Base-by-base conservation (phyloP, 1,140 invertebrate species). In the Pygmarrhopalites habei region DNA sequence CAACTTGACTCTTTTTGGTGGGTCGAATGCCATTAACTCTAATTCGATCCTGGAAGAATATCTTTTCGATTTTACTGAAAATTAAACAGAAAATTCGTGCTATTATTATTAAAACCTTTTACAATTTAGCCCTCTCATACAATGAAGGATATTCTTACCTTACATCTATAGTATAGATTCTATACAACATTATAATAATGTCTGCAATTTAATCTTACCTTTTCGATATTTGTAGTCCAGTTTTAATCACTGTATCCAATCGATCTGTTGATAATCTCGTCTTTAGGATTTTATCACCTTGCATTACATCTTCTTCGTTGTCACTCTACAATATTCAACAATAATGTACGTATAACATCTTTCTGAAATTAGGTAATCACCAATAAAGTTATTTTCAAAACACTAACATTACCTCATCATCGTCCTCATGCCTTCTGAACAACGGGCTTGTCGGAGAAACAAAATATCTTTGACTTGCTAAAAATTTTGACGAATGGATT, bases 1-100 rank as follows among this genome's bases (percentile, higher is more conserved):
- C 78, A 62, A 74, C 63, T 43, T 72, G 69, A 73, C 81, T 83
- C 73, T 86, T 87, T 72, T 86, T 87, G 12, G 77, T 44, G 4
- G 84, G 72, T 74, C 85, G 84, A 30, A 79, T 74, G 2, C 85
- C 84, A 77, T 87, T 86, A 1, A 86, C 59, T 72, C 83, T 78
- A 55, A 86, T 79, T 75, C 81, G 83, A 69, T 80, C 83, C 65
- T 83, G 82, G 74, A 84, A 86, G 72, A 86, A 85, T 28, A 79
- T 69, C 57, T 77, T 75, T 73, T 86, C 85, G 41, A 85, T 74
- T 81, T 85, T 85, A 65, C 82, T 83, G 69, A 65, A 72, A 41
- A 71, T 66, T 65, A 49, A 66, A 68, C 23, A 62, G 14, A 66
- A 55, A 26, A 55, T 28, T 55, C 21, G 26, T 28, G 12, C 23